phyloP scores from a whole-genome alignment of 2,797 vertebrate species.

The Heliangelus exortis region DNA sequence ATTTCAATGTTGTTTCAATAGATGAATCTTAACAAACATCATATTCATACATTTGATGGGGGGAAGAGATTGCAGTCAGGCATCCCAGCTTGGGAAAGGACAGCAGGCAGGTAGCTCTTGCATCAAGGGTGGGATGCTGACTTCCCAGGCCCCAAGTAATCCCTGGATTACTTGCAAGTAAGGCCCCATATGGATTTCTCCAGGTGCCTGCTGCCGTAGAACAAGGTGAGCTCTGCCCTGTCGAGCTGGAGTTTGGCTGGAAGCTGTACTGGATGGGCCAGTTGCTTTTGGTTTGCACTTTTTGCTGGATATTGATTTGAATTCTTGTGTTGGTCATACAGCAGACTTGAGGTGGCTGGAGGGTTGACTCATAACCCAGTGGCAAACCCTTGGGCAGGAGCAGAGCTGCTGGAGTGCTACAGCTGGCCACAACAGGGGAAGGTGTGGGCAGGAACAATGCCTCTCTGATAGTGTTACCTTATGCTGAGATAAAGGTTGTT shows the following conservation, averaged over 20 bases:
- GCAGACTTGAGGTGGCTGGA: background rate
- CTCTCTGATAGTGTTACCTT: background rate
- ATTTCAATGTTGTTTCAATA: background rate
- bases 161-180: background rate
- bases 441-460: background rate
- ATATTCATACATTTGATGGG: background rate
- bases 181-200: background rate
- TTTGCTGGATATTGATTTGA: background rate
- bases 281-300: background rate
- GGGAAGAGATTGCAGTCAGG: too few species aligned
- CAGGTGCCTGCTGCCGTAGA: rapidly evolving
- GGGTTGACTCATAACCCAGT: background rate
- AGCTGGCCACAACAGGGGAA: background rate
- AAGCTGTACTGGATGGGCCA: rapidly evolving
- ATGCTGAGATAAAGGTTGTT: background rate
- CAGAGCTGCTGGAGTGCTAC: background rate
- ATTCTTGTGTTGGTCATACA: background rate
- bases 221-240: background rate
- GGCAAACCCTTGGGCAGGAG: background rate
- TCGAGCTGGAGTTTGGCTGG: background rate
- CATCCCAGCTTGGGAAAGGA: background rate
- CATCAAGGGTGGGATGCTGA: background rate
- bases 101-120: background rate
- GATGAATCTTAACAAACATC: background rate
- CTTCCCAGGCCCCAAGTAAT: background rate